Evolutionary conservation across 2,888 invertebrate species (phyloP).

Genomic region (Ectemnius lituratus): DNA sequence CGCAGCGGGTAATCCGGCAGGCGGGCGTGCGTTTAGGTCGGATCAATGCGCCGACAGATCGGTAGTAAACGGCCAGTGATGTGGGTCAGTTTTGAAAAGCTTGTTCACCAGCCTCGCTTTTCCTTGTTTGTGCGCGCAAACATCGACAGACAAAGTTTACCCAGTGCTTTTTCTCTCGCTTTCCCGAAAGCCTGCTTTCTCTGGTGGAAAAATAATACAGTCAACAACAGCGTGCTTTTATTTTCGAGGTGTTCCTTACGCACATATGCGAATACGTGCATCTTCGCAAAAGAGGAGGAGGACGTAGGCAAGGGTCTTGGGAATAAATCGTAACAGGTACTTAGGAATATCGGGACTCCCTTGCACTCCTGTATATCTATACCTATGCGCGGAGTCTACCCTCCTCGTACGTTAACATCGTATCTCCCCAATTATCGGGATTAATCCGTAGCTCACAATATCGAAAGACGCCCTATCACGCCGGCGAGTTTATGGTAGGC

Average conservation of each 20-base stretch:
- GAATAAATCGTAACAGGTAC: too few relatives aligned
- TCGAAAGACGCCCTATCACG: slow-evolving; percentile 40
- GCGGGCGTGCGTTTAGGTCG: slow-evolving; percentile 35
- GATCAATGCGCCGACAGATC: slow-evolving; percentile 31
- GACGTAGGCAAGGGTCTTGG: too few relatives aligned
- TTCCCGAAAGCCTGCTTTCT: slow-evolving; percentile 17
- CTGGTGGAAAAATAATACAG: slow-evolving; percentile 30
- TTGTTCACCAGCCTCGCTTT: slow-evolving; percentile 25
- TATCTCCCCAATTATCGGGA: slow-evolving; percentile 53
- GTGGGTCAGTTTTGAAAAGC: slow-evolving; percentile 57
- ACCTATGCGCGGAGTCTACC: too few relatives aligned
- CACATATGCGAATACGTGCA: too few relatives aligned
- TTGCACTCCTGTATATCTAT: too few relatives aligned
- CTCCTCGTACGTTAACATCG: slow-evolving; percentile 27
- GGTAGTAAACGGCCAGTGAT: slow-evolving; percentile 32
- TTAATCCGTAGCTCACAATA: slow-evolving; percentile 42
- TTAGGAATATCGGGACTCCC: too few relatives aligned
- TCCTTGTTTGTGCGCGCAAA: background rate
- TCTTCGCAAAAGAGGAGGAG: too few relatives aligned
- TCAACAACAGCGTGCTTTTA: background rate
- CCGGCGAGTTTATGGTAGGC: slow-evolving; percentile 33
- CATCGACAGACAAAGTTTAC: background rate
- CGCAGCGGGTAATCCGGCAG: slow-evolving; percentile 48
- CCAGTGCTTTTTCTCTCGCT: too few relatives aligned
- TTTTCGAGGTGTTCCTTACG: too few relatives aligned